Conservation (phyloP, 2,797 vertebrate genomes). For the Avahi laniger region DNA sequence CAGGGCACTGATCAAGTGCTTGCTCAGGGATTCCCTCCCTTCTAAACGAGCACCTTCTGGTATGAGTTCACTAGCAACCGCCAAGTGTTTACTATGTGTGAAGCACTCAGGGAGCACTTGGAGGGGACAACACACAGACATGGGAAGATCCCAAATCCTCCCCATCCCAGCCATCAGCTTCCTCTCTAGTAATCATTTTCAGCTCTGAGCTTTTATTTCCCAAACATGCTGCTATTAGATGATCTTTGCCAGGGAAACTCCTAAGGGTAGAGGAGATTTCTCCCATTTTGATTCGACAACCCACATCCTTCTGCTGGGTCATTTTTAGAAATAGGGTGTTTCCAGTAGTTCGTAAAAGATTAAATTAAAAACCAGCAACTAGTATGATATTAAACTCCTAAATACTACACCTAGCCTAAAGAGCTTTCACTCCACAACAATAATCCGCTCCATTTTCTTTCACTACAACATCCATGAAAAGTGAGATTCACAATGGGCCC, state of each 20-base stretch:
- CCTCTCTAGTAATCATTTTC: not conserved
- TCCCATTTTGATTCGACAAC: slow-evolving; percentile 48
- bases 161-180: too few relatives aligned
- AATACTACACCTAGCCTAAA: slow-evolving; percentile 74
- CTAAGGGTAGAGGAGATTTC: not conserved
- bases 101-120: not conserved
- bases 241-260: not conserved
- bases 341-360: slow-evolving; percentile 72
- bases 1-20: not conserved
- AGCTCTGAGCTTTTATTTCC: not conserved
- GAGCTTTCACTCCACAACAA: not conserved
- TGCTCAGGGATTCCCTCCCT: not conserved
- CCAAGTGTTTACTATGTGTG: not conserved
- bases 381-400: slow-evolving; percentile 80
- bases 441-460: slow-evolving; percentile 2
- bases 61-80: not conserved
- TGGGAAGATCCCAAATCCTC: not conserved
- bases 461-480: not conserved
- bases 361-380: slow-evolving; percentile 72
- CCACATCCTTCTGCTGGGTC: slow-evolving; percentile 45
- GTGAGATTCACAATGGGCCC: not conserved
- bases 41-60: not conserved
- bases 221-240: not conserved
- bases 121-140: not conserved
- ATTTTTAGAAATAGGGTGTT: slow-evolving; percentile 72